Base-by-base conservation (phyloP, 2,888 invertebrate genomes). In the Drosophila lacicola region DNA sequence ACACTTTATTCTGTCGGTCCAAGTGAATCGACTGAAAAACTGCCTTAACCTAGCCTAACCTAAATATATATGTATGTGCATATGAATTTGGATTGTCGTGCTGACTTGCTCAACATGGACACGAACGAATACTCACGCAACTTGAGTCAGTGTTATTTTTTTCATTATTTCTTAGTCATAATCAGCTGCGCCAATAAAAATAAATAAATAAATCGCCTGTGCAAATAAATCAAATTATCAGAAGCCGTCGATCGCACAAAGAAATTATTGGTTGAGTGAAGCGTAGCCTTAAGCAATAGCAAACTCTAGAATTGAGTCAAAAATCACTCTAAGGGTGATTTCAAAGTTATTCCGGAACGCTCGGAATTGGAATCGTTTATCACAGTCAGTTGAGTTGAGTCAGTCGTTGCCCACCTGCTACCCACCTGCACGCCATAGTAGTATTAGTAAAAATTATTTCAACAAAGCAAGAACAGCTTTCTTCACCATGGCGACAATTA, bases 191-290 rank as follows among this genome's bases (percentile, higher is more conserved):
- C 17, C 17, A 17, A 17, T 17, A 17, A 17, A 17, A 17, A 17
- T 17, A 17, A 17, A 17, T 17, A 17, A 17, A 17, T 17, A 17
- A 17, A 37, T 9, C 11, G 46, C 9, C 19, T 41, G 21, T 8
- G 11, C 13, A 60, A 53, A 64, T 57, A 74, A 69, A 54, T 56
- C 21, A 53, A 8, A 25, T 55, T 60, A 55, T 60, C 53, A 41
- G 41, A 25, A 50, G 29, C 9, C 10, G 33, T 9, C 21, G 34
- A 3, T 8, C 19, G 46, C 54, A 67, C 13, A 33, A 46, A 60
- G 42, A 14, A 65, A 45, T 36, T 3, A n/a, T 47, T 47, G 3
- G 9, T 62, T 14, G 10, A 17, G n/a, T 3, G 39, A 53, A 17
- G 25, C 54, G 9, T 42, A 47, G 3, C 11, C 14, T 4, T 34